Conservation (phyloP, 2,113 vertebrate species). For the Apistogramma diplotaenia region DNA sequence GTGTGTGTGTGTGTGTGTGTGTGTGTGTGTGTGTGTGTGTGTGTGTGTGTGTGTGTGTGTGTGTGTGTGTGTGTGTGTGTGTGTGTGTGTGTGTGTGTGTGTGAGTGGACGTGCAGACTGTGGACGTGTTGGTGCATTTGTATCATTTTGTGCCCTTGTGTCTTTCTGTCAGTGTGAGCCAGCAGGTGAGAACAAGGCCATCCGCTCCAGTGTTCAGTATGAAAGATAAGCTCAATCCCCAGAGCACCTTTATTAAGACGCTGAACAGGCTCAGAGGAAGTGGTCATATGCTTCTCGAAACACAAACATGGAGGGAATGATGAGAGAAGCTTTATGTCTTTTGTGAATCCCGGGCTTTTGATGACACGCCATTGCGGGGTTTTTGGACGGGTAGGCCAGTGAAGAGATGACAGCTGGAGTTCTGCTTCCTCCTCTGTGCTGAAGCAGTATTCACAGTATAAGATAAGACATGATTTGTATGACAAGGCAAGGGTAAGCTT, state of each 20-base stretch:
- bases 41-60: neutral
- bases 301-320: conserved; percentile 56
- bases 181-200: conserved; percentile 10
- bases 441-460: conserved; percentile 50
- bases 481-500: conserved; percentile 45
- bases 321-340: conserved; percentile 50
- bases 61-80: neutral
- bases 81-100: neutral
- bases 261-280: conserved; percentile 33
- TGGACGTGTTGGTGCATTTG: neutral
- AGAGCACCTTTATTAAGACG: conserved; percentile 50
- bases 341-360: conserved; percentile 4
- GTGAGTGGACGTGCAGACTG: neutral
- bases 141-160: conserved; percentile 5
- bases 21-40: neutral
- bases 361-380: conserved; percentile 29
- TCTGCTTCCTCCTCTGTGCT: conserved; percentile 37
- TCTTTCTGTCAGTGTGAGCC: conserved; percentile 7
- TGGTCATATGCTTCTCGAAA: conserved; percentile 54
- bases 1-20: neutral
- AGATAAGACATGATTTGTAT: conserved; percentile 63
- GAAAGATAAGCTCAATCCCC: conserved; percentile 38
- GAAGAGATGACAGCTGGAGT: conserved; percentile 50
- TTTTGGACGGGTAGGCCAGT: conserved; percentile 55
- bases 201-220: neutral